Percentiles rank a stretch among this genome's conserved stretches.
phyloP scores from a whole-genome alignment of 2,888 invertebrate species.

The Macrostomum cliftonense region DNA sequence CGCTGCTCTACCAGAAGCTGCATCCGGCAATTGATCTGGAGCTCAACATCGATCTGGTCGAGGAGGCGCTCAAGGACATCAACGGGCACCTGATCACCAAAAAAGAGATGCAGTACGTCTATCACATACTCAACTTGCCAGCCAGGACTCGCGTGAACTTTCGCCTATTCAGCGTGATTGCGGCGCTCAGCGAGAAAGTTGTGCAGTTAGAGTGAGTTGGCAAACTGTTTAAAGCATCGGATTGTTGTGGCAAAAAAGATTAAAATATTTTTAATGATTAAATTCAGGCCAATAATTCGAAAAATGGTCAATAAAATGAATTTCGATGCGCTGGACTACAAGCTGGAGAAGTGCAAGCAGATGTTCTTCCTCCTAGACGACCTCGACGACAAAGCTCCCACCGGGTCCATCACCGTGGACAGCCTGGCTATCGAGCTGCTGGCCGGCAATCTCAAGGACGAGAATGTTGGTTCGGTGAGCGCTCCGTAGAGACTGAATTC shows the following conservation, averaged over 20 bases:
- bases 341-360: slow-evolving; percentile 34
- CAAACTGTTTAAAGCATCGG: not conserved
- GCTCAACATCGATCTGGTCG: slow-evolving; percentile 30
- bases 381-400: slow-evolving; percentile 17
- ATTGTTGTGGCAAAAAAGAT: too few species aligned
- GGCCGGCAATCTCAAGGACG: slow-evolving; percentile 30
- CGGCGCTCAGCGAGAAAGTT: slow-evolving; percentile 34
- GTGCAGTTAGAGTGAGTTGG: slow-evolving; percentile 32
- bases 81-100: slow-evolving; percentile 29
- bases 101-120: slow-evolving; percentile 27
- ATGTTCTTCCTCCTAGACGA: slow-evolving; percentile 24
- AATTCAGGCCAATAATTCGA: slow-evolving; percentile 28
- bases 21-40: slow-evolving; percentile 29
- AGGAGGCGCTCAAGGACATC: slow-evolving; percentile 27
- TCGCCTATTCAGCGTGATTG: slow-evolving; percentile 27
- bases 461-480: slow-evolving; percentile 27
- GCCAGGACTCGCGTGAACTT: slow-evolving; percentile 28
- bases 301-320: slow-evolving; percentile 32
- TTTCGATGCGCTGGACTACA: slow-evolving; percentile 31
- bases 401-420: slow-evolving; percentile 21
- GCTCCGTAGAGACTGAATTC: too few species aligned
- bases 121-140: slow-evolving; percentile 31
- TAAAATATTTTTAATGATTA: too few species aligned
- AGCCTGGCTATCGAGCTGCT: slow-evolving; percentile 27
- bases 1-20: slow-evolving; percentile 25